Evolutionary conservation across 2,113 vertebrate species (phyloP).

Genomic region (Plecotus auritus): DNA sequence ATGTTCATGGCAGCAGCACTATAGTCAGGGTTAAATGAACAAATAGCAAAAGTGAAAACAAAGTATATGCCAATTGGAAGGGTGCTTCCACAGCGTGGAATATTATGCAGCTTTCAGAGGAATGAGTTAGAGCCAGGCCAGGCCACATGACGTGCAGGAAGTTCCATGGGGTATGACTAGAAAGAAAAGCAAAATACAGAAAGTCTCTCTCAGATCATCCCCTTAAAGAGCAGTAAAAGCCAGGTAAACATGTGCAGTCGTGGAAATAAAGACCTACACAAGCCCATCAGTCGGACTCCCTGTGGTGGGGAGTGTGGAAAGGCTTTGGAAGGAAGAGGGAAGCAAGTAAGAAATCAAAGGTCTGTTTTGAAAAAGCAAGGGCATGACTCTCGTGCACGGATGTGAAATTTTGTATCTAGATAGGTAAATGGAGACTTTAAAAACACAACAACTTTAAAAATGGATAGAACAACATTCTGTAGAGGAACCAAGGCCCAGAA

Average conservation of each 20-base stretch:
- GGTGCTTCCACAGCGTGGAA: not conserved
- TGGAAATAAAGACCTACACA: not conserved
- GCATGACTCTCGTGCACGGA: accelerated
- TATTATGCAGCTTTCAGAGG: not conserved
- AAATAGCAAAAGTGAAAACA: not conserved
- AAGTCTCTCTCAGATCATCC: no score
- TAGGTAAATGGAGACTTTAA: not conserved
- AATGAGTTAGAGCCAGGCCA: not conserved
- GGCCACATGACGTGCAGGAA: not conserved
- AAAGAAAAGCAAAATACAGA: not conserved
- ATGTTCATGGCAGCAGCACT: no score
- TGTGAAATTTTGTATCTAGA: not conserved
- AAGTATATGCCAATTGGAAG: not conserved
- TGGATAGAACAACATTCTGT: accelerated
- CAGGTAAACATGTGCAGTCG: accelerated
- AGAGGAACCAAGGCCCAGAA: not conserved
- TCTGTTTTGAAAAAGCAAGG: not conserved
- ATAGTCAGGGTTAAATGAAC: not conserved
- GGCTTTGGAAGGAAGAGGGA: not conserved
- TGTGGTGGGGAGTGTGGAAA: not conserved
- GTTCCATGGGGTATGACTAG: not conserved
- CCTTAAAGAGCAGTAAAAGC: no score
- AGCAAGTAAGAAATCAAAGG: not conserved
- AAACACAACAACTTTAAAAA: not conserved
- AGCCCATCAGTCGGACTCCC: accelerated